Conservation (phyloP, 30 jellyfish, hydroid and myxozoan species). For the Chrysaora quinquecirrha region DNA sequence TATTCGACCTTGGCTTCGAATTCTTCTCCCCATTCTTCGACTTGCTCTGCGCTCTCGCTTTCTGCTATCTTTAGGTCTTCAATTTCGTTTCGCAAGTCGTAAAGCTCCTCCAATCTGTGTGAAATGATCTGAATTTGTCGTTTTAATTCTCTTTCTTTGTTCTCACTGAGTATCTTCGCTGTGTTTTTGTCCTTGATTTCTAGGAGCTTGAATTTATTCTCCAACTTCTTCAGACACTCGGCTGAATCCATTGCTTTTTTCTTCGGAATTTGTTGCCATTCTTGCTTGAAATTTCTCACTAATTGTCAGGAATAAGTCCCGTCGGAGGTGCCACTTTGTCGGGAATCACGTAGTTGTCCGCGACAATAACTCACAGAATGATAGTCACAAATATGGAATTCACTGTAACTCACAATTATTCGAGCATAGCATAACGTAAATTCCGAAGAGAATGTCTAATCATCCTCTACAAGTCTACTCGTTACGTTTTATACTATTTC, state of each 20-base stretch:
- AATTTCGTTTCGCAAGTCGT: not conserved
- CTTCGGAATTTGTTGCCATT: no score
- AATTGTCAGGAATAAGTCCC: no score
- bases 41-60: slow-evolving; percentile 27
- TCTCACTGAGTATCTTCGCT: slow-evolving; percentile 3
- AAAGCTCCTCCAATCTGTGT: slow-evolving; percentile 6
- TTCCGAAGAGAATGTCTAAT: no score
- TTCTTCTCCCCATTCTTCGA: slow-evolving; percentile 36
- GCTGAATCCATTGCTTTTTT: not conserved
- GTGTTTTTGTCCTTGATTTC: slow-evolving; percentile 35
- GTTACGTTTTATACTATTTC: no score
- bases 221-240: slow-evolving; percentile 4
- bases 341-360: no score
- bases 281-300: no score
- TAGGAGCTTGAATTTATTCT: slow-evolving; percentile 11
- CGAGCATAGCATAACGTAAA: no score
- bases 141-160: slow-evolving; percentile 12
- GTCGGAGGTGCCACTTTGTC: no score
- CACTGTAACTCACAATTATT: no score
- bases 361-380: no score
- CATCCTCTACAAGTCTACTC: no score
- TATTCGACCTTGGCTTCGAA: slow-evolving; percentile 17
- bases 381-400: no score
- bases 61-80: slow-evolving; percentile 23
- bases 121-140: not conserved